phyloP scores from a whole-genome alignment of 2,797 vertebrate species.

The Leptoclinus maculatus region DNA sequence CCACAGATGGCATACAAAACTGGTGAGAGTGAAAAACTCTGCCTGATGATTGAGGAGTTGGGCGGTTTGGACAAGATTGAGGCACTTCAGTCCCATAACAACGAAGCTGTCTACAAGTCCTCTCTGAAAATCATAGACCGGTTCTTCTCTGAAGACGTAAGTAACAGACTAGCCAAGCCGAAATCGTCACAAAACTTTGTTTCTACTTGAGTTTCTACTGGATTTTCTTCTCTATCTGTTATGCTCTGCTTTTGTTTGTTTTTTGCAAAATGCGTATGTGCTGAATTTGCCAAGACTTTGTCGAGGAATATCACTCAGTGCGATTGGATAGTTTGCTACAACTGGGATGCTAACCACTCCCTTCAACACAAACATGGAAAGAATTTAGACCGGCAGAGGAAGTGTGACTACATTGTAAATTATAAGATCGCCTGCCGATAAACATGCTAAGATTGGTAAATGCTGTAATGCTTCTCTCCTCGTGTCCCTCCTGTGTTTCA shows the following conservation, averaged over 20 bases:
- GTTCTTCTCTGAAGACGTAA: slow-evolving; percentile 92
- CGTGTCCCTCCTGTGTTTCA: slow-evolving; percentile 58
- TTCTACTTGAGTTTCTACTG: not conserved
- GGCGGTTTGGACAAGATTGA: slow-evolving; percentile 93
- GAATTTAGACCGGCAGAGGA: not conserved
- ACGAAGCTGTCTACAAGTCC: slow-evolving; percentile 90
- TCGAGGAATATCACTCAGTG: too few relatives aligned
- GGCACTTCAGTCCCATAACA: slow-evolving; percentile 91
- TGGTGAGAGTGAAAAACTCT: slow-evolving; percentile 89
- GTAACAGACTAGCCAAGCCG: slow-evolving; percentile 19
- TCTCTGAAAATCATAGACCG: slow-evolving; percentile 90
- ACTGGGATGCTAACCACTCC: not conserved
- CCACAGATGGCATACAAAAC: slow-evolving; percentile 89
- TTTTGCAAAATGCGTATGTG: not conserved
- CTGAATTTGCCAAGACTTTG: not conserved
- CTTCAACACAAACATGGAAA: slow-evolving; percentile 1
- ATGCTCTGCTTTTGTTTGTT: not conserved
- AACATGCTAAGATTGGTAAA: slow-evolving; percentile 14
- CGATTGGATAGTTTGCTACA: not conserved
- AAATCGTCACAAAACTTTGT: not conserved
- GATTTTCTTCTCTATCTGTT: not conserved
- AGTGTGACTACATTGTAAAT: not conserved
- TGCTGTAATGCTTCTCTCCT: slow-evolving; percentile 23
- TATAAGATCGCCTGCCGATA: not conserved
- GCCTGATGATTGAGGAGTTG: slow-evolving; percentile 92